Evolutionary conservation across 2,113 vertebrate genomes (phyloP).

Genomic region (Axis porcinus): DNA sequence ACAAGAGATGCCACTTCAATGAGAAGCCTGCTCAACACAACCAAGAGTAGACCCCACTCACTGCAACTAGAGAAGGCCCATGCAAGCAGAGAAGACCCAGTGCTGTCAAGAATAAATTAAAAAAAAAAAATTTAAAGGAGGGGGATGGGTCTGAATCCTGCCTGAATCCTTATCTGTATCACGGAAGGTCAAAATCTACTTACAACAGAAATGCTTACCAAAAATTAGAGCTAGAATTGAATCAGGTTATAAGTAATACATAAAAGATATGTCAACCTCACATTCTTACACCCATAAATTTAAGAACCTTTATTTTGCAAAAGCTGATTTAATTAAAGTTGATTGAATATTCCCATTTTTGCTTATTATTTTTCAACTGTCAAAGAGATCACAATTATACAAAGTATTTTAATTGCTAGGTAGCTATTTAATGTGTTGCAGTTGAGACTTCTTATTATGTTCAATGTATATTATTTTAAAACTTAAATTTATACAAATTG

Average conservation of each 20-base stretch:
- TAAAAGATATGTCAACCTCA: neutral
- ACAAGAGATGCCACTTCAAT: neutral
- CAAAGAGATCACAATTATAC: neutral
- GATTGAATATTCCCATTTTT: neutral
- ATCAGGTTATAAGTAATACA: neutral
- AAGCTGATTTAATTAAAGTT: neutral
- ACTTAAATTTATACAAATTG: neutral
- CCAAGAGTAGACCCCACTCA: neutral
- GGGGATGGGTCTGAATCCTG: neutral
- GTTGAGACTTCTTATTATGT: neutral
- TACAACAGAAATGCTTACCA: neutral
- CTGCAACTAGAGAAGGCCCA: neutral
- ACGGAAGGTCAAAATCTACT: neutral
- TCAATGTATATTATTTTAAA: neutral
- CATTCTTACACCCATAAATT: neutral
- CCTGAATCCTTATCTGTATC: neutral
- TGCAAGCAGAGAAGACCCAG: neutral
- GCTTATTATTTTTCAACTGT: neutral
- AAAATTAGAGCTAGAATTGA: neutral
- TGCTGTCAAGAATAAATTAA: neutral
- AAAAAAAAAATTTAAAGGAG: neutral
- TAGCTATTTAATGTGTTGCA: neutral
- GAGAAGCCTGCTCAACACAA: neutral
- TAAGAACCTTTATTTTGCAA: neutral
- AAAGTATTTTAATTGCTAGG: neutral